A percentile compares a stretch with the other conserved stretches of the same genome.
These are phyloP conservation scores for Thaumetopoea pityocampa DNA, from an alignment of 1,140 invertebrate species.

Conservation along the genomic window DNA sequence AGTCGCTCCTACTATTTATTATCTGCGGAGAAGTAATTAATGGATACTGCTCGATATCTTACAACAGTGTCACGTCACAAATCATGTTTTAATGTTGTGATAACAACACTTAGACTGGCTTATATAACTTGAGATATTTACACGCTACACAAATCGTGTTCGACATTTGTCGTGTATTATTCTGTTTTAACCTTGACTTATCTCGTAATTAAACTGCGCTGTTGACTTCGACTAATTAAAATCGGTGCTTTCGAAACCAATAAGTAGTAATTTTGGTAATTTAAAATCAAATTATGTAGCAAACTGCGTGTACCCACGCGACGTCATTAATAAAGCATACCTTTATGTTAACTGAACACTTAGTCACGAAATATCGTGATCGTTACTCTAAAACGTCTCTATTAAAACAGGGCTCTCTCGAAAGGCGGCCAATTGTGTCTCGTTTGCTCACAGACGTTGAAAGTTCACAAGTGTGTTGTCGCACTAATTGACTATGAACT, in stretches of 20 bases:
- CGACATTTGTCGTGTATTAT: no score
- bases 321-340: constrained; percentile 9
- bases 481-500: constrained; percentile 60
- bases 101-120: constrained; percentile 3
- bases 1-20: constrained; percentile 2
- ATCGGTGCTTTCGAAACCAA: constrained; percentile 9
- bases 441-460: constrained; percentile 46
- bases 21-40: constrained; percentile 3
- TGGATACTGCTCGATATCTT: constrained; percentile 7
- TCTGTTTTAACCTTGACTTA: constrained; percentile 24
- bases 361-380: constrained; percentile 31
- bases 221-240: constrained; percentile 2
- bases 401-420: constrained; percentile 25
- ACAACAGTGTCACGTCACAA: constrained; percentile 2
- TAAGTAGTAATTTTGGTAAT: constrained; percentile 12
- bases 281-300: constrained; percentile 12
- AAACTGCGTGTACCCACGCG: constrained; percentile 13
- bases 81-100: constrained; percentile 6
- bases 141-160: constrained; percentile 12
- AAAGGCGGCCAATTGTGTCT: constrained; percentile 47
- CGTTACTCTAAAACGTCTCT: constrained; percentile 28
- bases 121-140: constrained; percentile 1
- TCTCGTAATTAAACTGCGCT: constrained; percentile 4
- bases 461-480: constrained; percentile 60
- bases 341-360: constrained; percentile 10